phyloP scores from a whole-genome alignment of 2,113 vertebrate species.

The Zapornia atra region DNA sequence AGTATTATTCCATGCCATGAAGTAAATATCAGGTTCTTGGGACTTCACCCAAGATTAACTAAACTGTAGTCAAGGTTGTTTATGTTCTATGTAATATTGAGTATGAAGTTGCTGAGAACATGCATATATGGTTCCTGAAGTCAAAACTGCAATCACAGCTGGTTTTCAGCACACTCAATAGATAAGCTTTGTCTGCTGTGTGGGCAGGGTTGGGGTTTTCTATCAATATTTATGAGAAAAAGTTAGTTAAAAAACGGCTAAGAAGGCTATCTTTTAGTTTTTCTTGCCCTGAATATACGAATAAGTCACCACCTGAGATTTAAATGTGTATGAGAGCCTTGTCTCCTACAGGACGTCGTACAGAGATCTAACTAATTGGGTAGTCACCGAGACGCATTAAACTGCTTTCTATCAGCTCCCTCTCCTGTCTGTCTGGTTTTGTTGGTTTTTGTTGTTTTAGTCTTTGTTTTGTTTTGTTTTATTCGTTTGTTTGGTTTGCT shows the following conservation, averaged over 20 bases:
- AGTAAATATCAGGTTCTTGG: neutral
- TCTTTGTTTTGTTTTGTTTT: too few relatives aligned
- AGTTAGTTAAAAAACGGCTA: neutral
- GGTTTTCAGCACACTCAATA: neutral
- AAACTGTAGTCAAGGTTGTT: neutral
- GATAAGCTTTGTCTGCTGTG: neutral
- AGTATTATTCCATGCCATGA: neutral
- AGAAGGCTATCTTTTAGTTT: neutral
- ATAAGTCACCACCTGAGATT: neutral
- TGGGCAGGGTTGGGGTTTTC: neutral
- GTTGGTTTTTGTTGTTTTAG: too few relatives aligned
- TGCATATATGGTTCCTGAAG: fast-evolving
- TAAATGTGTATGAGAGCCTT: neutral
- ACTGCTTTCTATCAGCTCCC: conserved; percentile 14
- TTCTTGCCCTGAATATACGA: neutral
- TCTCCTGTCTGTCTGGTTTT: neutral
- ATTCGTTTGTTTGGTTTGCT: neutral
- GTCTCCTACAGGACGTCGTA: neutral
- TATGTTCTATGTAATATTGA: neutral
- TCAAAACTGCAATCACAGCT: neutral
- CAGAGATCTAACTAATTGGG: neutral
- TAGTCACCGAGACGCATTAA: neutral
- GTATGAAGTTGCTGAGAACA: neutral
- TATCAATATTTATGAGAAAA: neutral
- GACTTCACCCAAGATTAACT: neutral